Conservation (phyloP, 2,797 vertebrate species). For the Pseudochaenichthys georgianus region DNA sequence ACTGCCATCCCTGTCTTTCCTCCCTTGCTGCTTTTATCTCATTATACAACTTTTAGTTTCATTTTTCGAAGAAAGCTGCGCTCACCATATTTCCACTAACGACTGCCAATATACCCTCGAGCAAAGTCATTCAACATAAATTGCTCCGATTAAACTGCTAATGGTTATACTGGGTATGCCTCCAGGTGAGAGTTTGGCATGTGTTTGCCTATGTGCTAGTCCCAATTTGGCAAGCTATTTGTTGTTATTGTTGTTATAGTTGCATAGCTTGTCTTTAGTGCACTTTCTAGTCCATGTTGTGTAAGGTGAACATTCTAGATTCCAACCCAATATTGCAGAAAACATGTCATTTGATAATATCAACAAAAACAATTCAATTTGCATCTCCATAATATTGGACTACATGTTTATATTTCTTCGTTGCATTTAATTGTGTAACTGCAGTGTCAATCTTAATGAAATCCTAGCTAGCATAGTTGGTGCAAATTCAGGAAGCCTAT, state of each 20-base stretch:
- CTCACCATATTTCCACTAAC: constrained; percentile 39
- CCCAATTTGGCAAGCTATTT: constrained; percentile 21
- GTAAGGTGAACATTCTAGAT: background rate
- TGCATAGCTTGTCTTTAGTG: background rate
- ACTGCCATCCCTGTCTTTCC: constrained; percentile 13
- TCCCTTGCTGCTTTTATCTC: constrained; percentile 30
- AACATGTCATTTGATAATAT: background rate
- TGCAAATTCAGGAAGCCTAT: constrained; percentile 3
- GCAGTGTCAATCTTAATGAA: background rate
- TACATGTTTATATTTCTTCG: background rate
- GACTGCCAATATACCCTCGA: constrained; percentile 60
- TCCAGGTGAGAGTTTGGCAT: constrained; percentile 40
- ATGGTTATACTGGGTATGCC: constrained; percentile 53
- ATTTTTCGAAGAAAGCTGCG: constrained; percentile 61
- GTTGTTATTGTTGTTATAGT: constrained; percentile 6
- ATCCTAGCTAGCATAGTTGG: background rate
- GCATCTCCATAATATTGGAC: background rate
- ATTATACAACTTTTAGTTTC: constrained; percentile 49
- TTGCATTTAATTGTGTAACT: background rate
- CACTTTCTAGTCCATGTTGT: background rate
- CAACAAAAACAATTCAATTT: background rate
- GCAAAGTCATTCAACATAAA: constrained; percentile 63
- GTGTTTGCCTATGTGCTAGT: constrained; percentile 23
- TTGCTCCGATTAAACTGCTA: constrained; percentile 59
- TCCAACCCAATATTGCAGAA: background rate